phyloP scores from a whole-genome alignment of 2,113 vertebrate species.

The Coptodon bakossiorum region DNA sequence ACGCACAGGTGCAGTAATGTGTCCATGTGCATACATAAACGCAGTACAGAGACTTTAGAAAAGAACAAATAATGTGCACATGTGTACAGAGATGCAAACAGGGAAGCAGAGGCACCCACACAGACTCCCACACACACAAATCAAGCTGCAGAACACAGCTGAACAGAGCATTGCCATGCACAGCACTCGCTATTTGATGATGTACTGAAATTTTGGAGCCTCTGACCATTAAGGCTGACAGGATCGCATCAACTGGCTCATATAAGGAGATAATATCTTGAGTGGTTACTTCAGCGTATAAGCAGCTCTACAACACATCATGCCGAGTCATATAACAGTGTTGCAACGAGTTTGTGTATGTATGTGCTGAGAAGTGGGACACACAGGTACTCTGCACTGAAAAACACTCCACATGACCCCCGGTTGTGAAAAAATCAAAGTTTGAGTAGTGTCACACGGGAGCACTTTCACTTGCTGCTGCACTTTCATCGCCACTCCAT shows the following conservation, averaged over 20 bases:
- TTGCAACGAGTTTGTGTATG: fast-evolving
- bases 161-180: neutral
- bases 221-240: neutral
- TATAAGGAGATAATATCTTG: neutral
- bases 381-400: neutral
- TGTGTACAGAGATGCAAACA: neutral
- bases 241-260: neutral
- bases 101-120: neutral
- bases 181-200: neutral
- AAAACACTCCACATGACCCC: neutral
- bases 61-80: neutral
- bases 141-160: neutral
- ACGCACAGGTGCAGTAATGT: neutral
- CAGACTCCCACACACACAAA: neutral
- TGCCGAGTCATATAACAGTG: neutral
- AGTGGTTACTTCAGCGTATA: neutral
- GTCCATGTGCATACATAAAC: neutral
- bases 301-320: neutral
- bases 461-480: neutral
- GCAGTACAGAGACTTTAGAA: neutral
- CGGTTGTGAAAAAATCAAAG: neutral
- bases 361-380: neutral
- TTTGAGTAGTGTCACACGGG: neutral
- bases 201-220: neutral
- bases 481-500: neutral